Evolutionary conservation across 2,888 invertebrate genomes (phyloP).

Genomic region (Mystacides longicornis): DNA sequence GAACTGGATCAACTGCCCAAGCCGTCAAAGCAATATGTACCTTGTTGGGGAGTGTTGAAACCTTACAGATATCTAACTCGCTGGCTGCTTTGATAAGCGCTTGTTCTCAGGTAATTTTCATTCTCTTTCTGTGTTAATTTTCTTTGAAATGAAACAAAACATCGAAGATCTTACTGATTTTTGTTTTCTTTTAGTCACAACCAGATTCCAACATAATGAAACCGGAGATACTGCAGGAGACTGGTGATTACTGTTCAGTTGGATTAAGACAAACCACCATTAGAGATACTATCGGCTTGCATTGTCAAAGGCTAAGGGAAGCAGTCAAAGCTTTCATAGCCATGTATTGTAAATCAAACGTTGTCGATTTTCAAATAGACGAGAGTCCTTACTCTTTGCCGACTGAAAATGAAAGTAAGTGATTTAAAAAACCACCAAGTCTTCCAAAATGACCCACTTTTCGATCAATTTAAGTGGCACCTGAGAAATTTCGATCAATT

Average conservation of each 20-base stretch:
- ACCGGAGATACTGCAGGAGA: conserved; percentile 61
- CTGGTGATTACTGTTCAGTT: conserved; percentile 64
- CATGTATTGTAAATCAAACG: conserved; percentile 77
- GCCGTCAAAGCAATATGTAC: conserved; percentile 90
- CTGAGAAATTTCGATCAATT: too few relatives aligned
- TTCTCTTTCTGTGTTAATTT: too few relatives aligned
- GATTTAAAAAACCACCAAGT: too few relatives aligned
- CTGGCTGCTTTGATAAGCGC: conserved; percentile 57
- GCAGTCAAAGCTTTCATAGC: conserved; percentile 77
- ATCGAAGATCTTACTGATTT: neutral
- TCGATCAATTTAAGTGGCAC: too few relatives aligned
- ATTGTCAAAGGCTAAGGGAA: conserved; percentile 66
- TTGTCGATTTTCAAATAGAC: conserved; percentile 72
- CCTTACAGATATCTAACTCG: conserved; percentile 74
- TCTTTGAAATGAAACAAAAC: too few relatives aligned
- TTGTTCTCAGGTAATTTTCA: conserved; percentile 43
- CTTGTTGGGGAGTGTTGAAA: conserved; percentile 81
- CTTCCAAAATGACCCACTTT: too few relatives aligned
- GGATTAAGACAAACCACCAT: conserved; percentile 51
- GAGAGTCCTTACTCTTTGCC: conserved; percentile 51
- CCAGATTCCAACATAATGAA: conserved; percentile 28
- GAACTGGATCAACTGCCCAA: conserved; percentile 64
- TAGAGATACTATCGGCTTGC: conserved; percentile 55
- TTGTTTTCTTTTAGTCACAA: conserved; percentile 15
- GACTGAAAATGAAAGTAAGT: conserved; percentile 39